Evolutionary conservation across 2,888 invertebrate species (phyloP), one percentile per base, ranked within the genome.

Genomic region (Cactoblastis cactorum): DNA sequence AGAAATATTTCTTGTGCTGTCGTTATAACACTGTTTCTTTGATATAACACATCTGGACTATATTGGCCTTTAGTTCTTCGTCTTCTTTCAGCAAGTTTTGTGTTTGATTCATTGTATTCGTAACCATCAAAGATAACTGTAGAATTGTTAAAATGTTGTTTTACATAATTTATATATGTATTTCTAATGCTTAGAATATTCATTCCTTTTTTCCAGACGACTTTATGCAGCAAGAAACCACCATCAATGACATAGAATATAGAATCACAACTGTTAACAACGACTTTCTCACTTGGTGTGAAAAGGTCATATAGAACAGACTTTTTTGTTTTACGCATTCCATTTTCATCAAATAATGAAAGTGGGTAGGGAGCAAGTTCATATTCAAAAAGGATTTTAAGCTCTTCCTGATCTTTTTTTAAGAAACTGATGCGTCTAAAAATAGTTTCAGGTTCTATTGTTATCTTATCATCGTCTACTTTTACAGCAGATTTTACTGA

Each of bases 291-390:
- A 34, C 12, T 34, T 34, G n/a, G 12, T 34, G 34, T 12, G 12
- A n/a, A 34, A 34, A 34, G 34, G 12, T 34, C 34, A 34, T 52
- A 49, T 1, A 52, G 28, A 5, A 22, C 32, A 17, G 52, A 49
- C 34, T 49, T 53, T 24, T 18, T 53, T 11, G 17, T 4, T 47
- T 53, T 53, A 1, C 53, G 18, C 53, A 53, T 53, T 1, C 53
- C 53, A 18, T 3, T 17, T 18, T 38, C 34, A 33, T 45, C 35
- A 35, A 53, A 53, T 8, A 53, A 14, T 2, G 53, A 43, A n/a
- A 50, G 32, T 1, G 53, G 50, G 19, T 19, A 53, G 14, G 53
- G 53, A 1, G 37, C 11, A 0, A 53, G 32, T 18, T 53, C 50
- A 18, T 47, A 47, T 12, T 35, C 5, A 1, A 53, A 43, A 37